Base-by-base conservation (phyloP, 2,113 vertebrate genomes). In the Rallus limicola region DNA sequence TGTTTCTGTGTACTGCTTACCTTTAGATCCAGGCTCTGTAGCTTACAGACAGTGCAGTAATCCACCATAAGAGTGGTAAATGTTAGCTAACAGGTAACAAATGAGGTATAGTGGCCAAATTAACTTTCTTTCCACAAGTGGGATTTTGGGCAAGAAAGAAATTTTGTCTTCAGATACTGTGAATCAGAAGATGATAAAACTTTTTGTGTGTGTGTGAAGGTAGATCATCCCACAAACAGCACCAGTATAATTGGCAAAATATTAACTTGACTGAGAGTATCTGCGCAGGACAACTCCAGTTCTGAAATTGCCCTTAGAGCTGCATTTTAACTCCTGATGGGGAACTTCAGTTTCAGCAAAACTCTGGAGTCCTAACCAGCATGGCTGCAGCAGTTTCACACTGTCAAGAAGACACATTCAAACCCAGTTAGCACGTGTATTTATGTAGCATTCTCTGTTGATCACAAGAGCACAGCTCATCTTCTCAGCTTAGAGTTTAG, bases 401-500 rank as follows among this genome's bases (percentile, higher is more conserved):
- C 42, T 84, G 34, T 76, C 56, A 79, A 60, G 55, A 82, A 52
- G 21, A 56, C 21, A 76, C 8, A n/a, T 36, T 80, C 21, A 71
- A 89, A 84, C 9, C 9, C 26, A 28, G 19, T 76, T 91, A 85
- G 50, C 28, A 58, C 15, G 29, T 72, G 13, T 79, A 85, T 94
- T 80, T 92, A 33, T 42, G 25, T 55, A 81, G 56, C 53, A 60
- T 75, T 88, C 58, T 67, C 50, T 40, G 46, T 29, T 86, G 53
- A 82, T 94, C 10, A 16, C 79, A 88, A 89, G 62, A 87, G 59
- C 63, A 80, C 12, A 90, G 82, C 33, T 96, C 59, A 88, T 82
- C 50, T 89, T 95, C 77, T 91, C 74, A 82, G 40, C 63, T 86
- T 80, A 91, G 50, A 82, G 50, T 93, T 94, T 63, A 92, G 79